Conservation (phyloP, 2,113 vertebrate species). For the Melanostigma gelatinosum region DNA sequence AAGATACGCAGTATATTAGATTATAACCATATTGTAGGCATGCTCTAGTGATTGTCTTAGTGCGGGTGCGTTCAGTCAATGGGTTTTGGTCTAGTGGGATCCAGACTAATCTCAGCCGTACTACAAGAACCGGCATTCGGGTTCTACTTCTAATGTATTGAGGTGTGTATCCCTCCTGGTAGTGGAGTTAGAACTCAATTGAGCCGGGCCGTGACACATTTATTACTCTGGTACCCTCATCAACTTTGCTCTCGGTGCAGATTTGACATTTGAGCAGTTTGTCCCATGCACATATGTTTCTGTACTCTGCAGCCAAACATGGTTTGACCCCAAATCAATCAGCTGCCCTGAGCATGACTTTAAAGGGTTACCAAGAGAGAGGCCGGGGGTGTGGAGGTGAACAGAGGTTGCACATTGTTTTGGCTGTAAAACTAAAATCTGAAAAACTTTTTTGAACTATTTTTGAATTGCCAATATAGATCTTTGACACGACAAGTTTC, state of each 20-base stretch:
- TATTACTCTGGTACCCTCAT: not conserved
- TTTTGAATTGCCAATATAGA: not conserved
- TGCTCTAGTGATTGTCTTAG: not conserved
- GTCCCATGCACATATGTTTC: not conserved
- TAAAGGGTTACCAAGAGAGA: not conserved
- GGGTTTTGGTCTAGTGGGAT: not conserved
- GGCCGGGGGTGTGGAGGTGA: not conserved
- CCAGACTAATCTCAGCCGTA: not conserved
- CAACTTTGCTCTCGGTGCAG: slow-evolving; percentile 8
- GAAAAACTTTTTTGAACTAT: not conserved
- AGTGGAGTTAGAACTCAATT: not conserved
- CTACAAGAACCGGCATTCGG: not conserved
- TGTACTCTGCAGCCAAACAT: not conserved
- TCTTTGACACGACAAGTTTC: not conserved
- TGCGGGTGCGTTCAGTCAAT: not conserved
- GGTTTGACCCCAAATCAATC: not conserved
- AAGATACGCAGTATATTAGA: not conserved
- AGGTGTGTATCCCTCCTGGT: not conserved
- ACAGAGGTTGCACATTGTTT: slow-evolving; percentile 16
- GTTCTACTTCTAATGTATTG: not conserved
- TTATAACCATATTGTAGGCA: not conserved
- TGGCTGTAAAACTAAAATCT: not conserved
- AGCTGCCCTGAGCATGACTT: not conserved
- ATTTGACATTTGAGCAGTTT: not conserved
- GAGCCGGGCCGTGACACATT: not conserved